Conservation (phyloP, 2,797 vertebrate species). For the Anolis apletophallus region DNA sequence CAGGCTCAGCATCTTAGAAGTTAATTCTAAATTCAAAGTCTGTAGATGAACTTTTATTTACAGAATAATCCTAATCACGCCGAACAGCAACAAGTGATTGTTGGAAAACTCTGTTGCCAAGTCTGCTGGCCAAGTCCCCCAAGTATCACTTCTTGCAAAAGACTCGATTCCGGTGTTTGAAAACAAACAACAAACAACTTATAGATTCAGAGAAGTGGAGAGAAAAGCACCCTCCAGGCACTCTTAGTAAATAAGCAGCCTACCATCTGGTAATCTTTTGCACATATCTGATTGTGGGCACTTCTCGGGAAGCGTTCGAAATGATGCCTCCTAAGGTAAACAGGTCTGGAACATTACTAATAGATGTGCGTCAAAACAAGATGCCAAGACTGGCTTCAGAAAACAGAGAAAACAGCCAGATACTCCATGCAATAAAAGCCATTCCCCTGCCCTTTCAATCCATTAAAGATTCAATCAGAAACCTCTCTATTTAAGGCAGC, state of each 20-base stretch:
- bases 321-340: not conserved
- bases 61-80: conserved; percentile 4
- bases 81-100: conserved; percentile 8
- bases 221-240: not conserved
- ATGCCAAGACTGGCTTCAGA: not conserved
- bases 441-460: not conserved
- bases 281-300: not conserved
- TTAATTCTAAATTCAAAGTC: conserved; percentile 18
- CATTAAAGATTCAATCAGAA: not conserved
- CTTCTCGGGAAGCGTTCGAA: not conserved
- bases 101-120: not conserved
- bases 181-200: not conserved
- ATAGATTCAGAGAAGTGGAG: not conserved
- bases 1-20: conserved; percentile 9
- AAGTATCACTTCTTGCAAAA: not conserved
- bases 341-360: not conserved
- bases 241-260: not conserved
- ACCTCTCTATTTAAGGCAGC: not conserved
- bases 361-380: not conserved
- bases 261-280: conserved; percentile 12
- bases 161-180: not conserved
- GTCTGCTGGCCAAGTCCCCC: not conserved
- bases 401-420: not conserved
- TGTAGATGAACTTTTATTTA: not conserved
- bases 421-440: not conserved